phyloP scores from a whole-genome alignment of 1,140 invertebrate genomes.

The Trissolcus basalis region DNA sequence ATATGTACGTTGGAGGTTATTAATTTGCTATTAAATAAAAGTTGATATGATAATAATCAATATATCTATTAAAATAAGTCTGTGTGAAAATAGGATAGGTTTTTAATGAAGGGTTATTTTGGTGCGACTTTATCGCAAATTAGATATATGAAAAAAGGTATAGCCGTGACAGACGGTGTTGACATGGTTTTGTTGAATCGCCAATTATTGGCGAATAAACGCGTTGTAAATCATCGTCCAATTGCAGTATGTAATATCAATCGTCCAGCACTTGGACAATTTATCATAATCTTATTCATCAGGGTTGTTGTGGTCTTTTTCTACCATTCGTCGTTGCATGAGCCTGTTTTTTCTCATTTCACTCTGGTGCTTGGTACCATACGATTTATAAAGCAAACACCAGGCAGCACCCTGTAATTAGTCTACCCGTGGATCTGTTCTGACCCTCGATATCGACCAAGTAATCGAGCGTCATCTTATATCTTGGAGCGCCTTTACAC shows the following conservation, averaged over 20 bases:
- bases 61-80: background rate
- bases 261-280: slow-evolving; percentile 52
- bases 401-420: slow-evolving; percentile 73
- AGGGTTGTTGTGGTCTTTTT: slow-evolving; percentile 33
- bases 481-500: slow-evolving; percentile 69
- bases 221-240: background rate
- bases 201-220: too few relatives aligned
- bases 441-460: slow-evolving; percentile 58
- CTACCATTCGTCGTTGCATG: slow-evolving; percentile 36
- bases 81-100: too few relatives aligned
- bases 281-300: slow-evolving; percentile 53
- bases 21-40: too few relatives aligned
- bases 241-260: slow-evolving; percentile 62
- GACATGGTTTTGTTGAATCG: too few relatives aligned
- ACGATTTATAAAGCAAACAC: slow-evolving; percentile 77
- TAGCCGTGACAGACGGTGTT: too few relatives aligned
- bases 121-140: too few relatives aligned
- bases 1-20: too few relatives aligned
- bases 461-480: slow-evolving; percentile 67
- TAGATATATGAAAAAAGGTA: too few relatives aligned
- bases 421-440: slow-evolving; percentile 49
- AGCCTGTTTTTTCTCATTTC: slow-evolving; percentile 48
- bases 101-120: too few relatives aligned
- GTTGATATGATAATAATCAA: background rate
- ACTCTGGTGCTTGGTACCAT: slow-evolving; percentile 53